Conservation (phyloP, 1,140 invertebrate genomes). For the Adelges cooleyi region DNA sequence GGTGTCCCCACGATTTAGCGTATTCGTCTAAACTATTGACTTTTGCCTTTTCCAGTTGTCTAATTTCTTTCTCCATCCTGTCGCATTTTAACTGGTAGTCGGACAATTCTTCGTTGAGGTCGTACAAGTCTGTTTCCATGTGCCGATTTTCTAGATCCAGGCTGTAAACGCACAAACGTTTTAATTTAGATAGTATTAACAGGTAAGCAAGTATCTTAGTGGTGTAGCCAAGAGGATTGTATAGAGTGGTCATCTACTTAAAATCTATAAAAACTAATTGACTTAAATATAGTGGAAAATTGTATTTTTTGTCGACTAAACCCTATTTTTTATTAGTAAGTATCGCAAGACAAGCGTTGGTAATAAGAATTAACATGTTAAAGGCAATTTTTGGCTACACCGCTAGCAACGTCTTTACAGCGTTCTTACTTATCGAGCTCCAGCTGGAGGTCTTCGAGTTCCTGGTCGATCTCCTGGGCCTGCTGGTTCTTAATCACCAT, state of each 20-base stretch:
- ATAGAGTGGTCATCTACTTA: too few relatives aligned
- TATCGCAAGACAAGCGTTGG: too few relatives aligned
- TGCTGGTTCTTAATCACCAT: neutral
- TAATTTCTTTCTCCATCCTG: neutral
- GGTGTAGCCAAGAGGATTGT: too few relatives aligned
- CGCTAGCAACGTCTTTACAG: too few relatives aligned
- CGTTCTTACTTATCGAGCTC: constrained; percentile 1
- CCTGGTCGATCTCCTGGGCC: neutral
- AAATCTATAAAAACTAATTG: too few relatives aligned
- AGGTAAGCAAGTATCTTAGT: too few relatives aligned
- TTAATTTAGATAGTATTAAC: too few relatives aligned
- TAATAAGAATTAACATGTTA: too few relatives aligned
- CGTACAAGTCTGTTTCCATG: neutral
- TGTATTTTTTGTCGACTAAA: too few relatives aligned
- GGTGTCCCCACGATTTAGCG: constrained; percentile 7
- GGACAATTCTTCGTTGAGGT: constrained; percentile 1
- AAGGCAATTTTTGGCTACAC: too few relatives aligned
- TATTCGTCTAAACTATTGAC: neutral
- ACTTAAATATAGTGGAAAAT: too few relatives aligned
- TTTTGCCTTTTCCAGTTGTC: neutral
- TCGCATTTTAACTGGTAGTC: constrained; percentile 8
- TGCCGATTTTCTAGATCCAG: neutral
- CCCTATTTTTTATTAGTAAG: too few relatives aligned
- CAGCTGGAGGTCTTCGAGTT: constrained; percentile 11
- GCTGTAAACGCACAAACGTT: neutral